Base-by-base conservation (phyloP, 2,797 vertebrate species). In the Eulemur mongoz region DNA sequence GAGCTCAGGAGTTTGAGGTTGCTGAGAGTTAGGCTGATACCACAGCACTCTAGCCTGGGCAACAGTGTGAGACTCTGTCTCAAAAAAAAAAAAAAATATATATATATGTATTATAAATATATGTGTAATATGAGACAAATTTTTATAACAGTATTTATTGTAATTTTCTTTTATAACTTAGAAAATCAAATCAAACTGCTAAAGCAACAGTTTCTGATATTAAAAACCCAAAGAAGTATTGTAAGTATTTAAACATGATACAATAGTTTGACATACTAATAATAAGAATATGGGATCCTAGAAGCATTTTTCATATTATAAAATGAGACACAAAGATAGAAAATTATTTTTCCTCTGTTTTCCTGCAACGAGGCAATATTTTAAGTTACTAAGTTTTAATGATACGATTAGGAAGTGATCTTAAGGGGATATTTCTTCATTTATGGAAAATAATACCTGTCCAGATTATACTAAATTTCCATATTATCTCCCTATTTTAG, bases 301-400 rank as follows among this genome's bases (percentile, higher is more conserved):
- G 17, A 92, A 85, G 5, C 5, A 85, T 94, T 93, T 96, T 94
- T 8, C 14, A 20, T 72, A 52, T 54, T 43, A 43, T 27, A 76
- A 96, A 87, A 32, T 67, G 18, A 76, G 48, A 57, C 40, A 59
- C 1, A 88, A 48, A 84, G 40, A 52, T 6, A 43, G 5, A 20
- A 73, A 50, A 69, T 38, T 15, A 54, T 40, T 92, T 91, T 80
- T 59, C 23, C 18, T 81, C 5, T 90, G 2, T 70, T 86, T 83
- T 89, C 40, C 5, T 54, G 23, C 0, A 18, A 72, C 45, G 17
- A 45, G 12, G 9, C 1, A 57, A 3, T 85, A 89, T 84, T 75
- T 63, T 79, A 78, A 61, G 4, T 94, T 92, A 83, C 70, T 83
- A 73, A 48, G 1, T 89, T 97, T 89, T 87, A 88, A 82, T 88